Evolutionary conservation across 2,797 vertebrate species (phyloP).

Genomic region (Carduelis carduelis): DNA sequence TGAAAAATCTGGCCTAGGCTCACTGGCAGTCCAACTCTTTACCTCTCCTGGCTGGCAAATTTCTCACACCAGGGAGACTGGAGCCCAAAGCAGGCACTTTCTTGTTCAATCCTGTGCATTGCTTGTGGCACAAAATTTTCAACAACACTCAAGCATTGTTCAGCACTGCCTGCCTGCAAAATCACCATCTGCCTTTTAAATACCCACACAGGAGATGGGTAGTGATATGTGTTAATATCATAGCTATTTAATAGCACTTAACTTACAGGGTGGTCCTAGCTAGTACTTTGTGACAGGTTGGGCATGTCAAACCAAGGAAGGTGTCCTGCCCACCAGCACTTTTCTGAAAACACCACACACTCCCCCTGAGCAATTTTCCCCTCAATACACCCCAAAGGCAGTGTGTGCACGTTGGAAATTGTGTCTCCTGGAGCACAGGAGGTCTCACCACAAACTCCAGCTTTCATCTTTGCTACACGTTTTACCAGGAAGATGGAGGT

Average conservation of each 20-base stretch:
- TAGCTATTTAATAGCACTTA: background rate
- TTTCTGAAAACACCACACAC: background rate
- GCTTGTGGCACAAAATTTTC: background rate
- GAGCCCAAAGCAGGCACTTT: background rate
- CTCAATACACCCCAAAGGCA: background rate
- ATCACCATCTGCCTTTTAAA: background rate
- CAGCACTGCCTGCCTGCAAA: background rate
- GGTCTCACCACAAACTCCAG: background rate
- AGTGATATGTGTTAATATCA: background rate
- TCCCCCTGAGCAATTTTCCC: background rate
- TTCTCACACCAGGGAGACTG: background rate
- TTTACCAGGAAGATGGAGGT: background rate
- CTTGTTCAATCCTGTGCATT: background rate
- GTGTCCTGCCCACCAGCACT: background rate
- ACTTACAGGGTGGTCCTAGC: background rate
- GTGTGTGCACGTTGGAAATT: background rate
- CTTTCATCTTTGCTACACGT: background rate
- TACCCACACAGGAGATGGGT: rapidly evolving
- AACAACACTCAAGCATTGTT: background rate
- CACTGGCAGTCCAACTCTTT: background rate
- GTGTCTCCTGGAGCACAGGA: background rate
- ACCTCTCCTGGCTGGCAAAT: background rate
- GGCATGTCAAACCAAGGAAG: background rate
- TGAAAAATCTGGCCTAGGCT: background rate
- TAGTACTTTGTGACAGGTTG: background rate